Conservation (phyloP, 2,797 vertebrate species). For the Enteromius afrohamiltoni region DNA sequence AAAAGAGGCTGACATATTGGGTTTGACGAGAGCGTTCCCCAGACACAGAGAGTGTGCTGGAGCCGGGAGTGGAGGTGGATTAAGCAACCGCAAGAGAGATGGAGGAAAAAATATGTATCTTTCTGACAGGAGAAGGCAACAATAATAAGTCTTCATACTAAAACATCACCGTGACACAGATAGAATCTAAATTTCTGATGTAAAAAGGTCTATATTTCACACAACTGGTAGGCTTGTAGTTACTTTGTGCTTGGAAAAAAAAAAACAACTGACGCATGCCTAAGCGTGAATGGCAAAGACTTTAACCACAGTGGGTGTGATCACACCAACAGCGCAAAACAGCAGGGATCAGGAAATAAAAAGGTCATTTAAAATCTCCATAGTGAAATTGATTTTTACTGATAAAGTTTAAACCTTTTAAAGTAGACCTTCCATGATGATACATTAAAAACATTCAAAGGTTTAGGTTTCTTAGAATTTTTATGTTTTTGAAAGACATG, state of each 20-base stretch:
- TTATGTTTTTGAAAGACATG: neutral
- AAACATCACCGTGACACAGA: conserved; percentile 20
- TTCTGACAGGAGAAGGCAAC: conserved; percentile 36
- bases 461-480: neutral
- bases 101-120: conserved; percentile 29
- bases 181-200: neutral
- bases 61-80: conserved; percentile 41
- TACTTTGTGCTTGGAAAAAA: neutral
- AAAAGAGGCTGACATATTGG: conserved; percentile 51
- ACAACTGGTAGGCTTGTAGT: neutral
- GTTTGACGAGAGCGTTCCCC: conserved; percentile 55
- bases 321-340: conserved; percentile 14
- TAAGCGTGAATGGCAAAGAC: conserved; percentile 8
- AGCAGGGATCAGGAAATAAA: conserved; percentile 20
- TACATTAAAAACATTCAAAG: neutral
- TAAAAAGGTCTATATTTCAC: conserved; percentile 25
- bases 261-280: neutral
- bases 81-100: conserved; percentile 46
- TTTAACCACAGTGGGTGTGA: conserved; percentile 23
- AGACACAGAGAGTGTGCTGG: conserved; percentile 43
- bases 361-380: conserved; percentile 22
- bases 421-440: neutral
- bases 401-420: conserved; percentile 30
- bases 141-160: conserved; percentile 20
- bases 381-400: conserved; percentile 18